These are phyloP conservation scores for Calcarius lapponicus DNA, from an alignment of 2,797 vertebrate genomes.

Conservation along the genomic window DNA sequence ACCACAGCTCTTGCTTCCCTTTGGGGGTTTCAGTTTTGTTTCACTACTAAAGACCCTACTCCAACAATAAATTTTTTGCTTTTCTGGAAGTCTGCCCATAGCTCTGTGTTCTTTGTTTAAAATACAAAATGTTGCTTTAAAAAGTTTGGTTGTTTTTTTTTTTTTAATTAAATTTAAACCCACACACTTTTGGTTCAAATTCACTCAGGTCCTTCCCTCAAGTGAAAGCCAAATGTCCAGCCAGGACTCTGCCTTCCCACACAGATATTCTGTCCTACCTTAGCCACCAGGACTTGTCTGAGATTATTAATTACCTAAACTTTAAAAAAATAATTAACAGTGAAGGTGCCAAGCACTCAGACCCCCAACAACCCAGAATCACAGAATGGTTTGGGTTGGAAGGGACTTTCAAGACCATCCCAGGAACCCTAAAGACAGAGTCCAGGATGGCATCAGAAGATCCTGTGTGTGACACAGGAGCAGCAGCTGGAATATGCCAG, in stretches of 20 bases:
- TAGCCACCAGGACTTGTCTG: background rate
- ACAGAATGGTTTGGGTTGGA: background rate
- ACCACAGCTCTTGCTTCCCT: background rate
- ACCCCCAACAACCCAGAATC: rapidly evolving
- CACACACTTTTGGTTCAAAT: background rate
- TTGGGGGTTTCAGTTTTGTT: background rate
- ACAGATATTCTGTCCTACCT: background rate
- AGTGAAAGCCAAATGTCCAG: rapidly evolving
- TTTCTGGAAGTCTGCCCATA: background rate
- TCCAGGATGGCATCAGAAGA: background rate
- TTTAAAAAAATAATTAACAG: background rate
- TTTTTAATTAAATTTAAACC: background rate
- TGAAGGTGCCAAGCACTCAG: background rate
- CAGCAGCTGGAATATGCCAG: background rate
- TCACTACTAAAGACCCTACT: background rate
- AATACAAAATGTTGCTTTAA: background rate
- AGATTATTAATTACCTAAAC: background rate
- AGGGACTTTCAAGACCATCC: background rate
- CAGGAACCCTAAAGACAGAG: background rate
- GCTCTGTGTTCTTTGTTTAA: background rate
- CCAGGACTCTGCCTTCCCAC: background rate
- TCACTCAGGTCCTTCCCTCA: background rate
- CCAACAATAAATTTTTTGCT: background rate
- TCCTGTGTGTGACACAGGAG: background rate
- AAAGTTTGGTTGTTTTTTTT: no score